These are phyloP conservation scores for Drosophila pruinosa DNA, from an alignment of 1,140 invertebrate genomes.

Conservation along the genomic window DNA sequence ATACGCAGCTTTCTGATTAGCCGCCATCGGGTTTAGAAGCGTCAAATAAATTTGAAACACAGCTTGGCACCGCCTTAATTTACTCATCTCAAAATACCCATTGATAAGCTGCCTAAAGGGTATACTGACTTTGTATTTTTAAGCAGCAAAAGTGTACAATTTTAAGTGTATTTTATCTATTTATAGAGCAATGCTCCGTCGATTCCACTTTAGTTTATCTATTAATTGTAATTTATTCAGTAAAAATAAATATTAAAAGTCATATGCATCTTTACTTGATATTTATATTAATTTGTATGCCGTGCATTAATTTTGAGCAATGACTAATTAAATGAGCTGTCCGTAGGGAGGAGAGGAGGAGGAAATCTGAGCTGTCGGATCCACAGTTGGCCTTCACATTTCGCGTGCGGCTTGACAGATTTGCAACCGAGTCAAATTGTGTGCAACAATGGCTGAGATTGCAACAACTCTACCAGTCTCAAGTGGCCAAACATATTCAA, in stretches of 20 bases:
- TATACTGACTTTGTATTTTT: no score
- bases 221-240: not conserved
- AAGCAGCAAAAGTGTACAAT: no score
- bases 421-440: slow-evolving; percentile 34
- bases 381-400: slow-evolving; percentile 44
- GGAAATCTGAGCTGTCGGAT: not conserved
- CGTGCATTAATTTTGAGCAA: slow-evolving; percentile 9
- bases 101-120: no score
- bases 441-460: slow-evolving; percentile 42
- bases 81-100: not conserved
- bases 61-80: slow-evolving; percentile 12
- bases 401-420: slow-evolving; percentile 44
- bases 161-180: no score
- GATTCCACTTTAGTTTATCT: no score
- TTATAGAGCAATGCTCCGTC: no score
- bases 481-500: slow-evolving; percentile 12
- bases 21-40: not conserved
- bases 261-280: not conserved
- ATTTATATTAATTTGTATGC: not conserved
- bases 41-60: not conserved
- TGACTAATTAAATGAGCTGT: slow-evolving; percentile 7
- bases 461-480: slow-evolving; percentile 17
- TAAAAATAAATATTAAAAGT: not conserved
- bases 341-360: slow-evolving; percentile 7
- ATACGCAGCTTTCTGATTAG: slow-evolving; percentile 4